Evolutionary conservation across 2,888 invertebrate genomes (phyloP), one percentile per base, ranked within the genome.

Genomic region (Enchytraeus crypticus): DNA sequence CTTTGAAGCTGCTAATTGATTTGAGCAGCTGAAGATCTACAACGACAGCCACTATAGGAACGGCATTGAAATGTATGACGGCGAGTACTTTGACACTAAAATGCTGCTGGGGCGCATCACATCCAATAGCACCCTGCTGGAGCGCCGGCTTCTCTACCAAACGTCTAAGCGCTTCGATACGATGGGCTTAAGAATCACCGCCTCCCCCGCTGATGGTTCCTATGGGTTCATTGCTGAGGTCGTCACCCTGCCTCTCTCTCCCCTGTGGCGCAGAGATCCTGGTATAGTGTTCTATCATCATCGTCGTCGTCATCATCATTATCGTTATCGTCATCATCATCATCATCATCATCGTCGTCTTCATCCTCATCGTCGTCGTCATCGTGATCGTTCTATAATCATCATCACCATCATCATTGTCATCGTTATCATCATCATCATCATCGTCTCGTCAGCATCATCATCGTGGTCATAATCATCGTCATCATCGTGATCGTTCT

Each of bases 161-260:
- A 54, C 51, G 27, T 34, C 43, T 32, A 11, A 29, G 33, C 29
- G 18, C n/a, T 61, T 60, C n/a, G 66, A 72, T 61, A 67, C 72
- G 2, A 64, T 98, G 69, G 92, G 92, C 71, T 83, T 98, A 0
- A 88, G 91, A 73, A 79, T 97, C 27, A 91, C 93, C 72, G 93
- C 95, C 0, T 95, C 93, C 69, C 93, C 96, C 30, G 96, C 96
- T 0, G 90, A 92, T 32, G 87, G 84, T 85, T 70, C 66, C 23
- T 89, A 93, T 78, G 98, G 98, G 30, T 98, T 98, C 74, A 89
- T 98, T 66, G 98, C 97, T 23, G 98, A 98, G 82, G 86, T 98
- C 56, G 88, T 96, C 0, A 92, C 95, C 0, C 81, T 96, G 47
- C 97, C 98, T 1, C 64, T 73, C 30, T 71, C 76, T 29, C 74